These are phyloP conservation scores for Accipiter cooperii DNA, from an alignment of 2,113 vertebrate species.

Conservation along the genomic window DNA sequence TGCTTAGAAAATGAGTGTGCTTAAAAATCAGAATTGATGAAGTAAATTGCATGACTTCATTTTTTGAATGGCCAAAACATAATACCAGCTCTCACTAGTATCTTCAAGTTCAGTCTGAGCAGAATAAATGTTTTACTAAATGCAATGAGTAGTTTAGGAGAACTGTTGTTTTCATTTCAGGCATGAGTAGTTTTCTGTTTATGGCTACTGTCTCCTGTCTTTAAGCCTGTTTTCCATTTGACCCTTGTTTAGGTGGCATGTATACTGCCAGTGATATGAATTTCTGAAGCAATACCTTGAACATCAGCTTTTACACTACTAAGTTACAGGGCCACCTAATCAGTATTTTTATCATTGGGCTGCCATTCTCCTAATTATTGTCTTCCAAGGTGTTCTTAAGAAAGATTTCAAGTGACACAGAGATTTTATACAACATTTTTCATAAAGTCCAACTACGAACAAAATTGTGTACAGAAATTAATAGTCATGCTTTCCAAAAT, in stretches of 20 bases:
- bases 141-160: not conserved
- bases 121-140: not conserved
- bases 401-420: not conserved
- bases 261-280: not conserved
- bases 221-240: not conserved
- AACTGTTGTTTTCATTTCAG: not conserved
- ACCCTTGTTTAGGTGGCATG: not conserved
- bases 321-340: not conserved
- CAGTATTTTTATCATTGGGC: not conserved
- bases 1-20: not conserved
- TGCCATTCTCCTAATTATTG: not conserved
- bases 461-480: not conserved
- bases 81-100: not conserved
- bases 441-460: not conserved
- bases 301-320: not conserved
- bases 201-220: not conserved
- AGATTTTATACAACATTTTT: not conserved
- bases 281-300: not conserved
- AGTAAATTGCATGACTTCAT: not conserved
- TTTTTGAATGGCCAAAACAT: not conserved
- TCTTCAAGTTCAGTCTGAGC: not conserved
- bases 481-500: not conserved
- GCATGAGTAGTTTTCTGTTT: not conserved
- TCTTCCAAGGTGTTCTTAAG: not conserved
- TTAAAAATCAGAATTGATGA: not conserved